Percentiles rank a stretch among this genome's conserved stretches.
phyloP scores from a whole-genome alignment of 2,113 vertebrate species.

The Seriola aureovittata region DNA sequence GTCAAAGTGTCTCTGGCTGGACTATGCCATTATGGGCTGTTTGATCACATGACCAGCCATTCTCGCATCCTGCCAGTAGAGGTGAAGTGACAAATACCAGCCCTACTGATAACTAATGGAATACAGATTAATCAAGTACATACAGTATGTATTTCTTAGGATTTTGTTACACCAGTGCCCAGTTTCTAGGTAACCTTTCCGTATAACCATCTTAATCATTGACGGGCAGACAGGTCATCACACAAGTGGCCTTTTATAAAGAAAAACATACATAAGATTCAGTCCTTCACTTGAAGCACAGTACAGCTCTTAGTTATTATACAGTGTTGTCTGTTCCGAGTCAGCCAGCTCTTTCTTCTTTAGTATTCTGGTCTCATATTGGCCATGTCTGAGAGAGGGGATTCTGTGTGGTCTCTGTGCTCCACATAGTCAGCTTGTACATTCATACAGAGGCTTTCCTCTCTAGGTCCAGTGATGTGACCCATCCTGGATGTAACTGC shows the following conservation, averaged over 20 bases:
- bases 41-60: slow-evolving; percentile 76
- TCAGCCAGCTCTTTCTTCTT: slow-evolving; percentile 72
- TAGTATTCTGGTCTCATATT: slow-evolving; percentile 81
- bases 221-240: background rate
- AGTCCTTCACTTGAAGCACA: slow-evolving; percentile 17
- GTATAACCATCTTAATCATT: background rate
- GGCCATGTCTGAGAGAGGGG: slow-evolving; percentile 63
- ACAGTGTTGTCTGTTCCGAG: slow-evolving; percentile 60
- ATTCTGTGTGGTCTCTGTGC: slow-evolving; percentile 58
- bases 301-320: slow-evolving; percentile 33
- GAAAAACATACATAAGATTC: background rate
- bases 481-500: background rate
- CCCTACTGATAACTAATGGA: slow-evolving; percentile 17
- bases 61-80: slow-evolving; percentile 42
- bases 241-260: background rate
- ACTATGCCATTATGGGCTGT: slow-evolving; percentile 66
- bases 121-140: background rate
- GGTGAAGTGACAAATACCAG: slow-evolving; percentile 31
- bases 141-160: background rate
- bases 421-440: slow-evolving; percentile 42
- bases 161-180: background rate
- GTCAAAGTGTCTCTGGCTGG: slow-evolving; percentile 70
- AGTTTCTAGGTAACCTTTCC: background rate
- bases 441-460: slow-evolving; percentile 40
- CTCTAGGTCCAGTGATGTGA: slow-evolving; percentile 45